phyloP scores from a whole-genome alignment of 2,888 invertebrate genomes.

The Thalpophila matura region DNA sequence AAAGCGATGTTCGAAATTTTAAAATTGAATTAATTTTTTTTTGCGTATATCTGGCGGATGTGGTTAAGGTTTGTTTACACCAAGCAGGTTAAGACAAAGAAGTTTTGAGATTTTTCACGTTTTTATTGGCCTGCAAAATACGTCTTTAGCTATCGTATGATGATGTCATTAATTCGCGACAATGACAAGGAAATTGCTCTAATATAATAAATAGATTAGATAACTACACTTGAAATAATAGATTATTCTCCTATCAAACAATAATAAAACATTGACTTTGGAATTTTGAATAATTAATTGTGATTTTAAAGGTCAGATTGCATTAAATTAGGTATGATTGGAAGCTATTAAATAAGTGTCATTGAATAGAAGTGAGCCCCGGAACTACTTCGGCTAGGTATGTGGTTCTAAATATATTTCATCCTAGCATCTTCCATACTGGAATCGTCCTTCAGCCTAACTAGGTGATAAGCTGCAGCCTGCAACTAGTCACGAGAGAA shows the following conservation, averaged over 20 bases:
- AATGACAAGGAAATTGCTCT: slow-evolving; percentile 8
- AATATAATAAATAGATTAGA: slow-evolving; percentile 34
- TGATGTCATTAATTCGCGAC: slow-evolving; percentile 3
- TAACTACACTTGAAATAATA: slow-evolving; percentile 16
- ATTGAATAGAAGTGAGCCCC: too few species aligned
- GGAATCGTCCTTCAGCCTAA: too few species aligned
- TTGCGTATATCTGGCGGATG: neutral
- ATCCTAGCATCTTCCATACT: too few species aligned
- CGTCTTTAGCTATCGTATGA: neutral
- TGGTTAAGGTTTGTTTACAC: neutral
- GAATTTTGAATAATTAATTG: slow-evolving; percentile 11
- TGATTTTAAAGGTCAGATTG: slow-evolving; percentile 30
- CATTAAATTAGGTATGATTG: neutral
- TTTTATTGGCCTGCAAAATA: slow-evolving; percentile 6
- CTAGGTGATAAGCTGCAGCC: too few species aligned
- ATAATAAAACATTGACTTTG: slow-evolving; percentile 38
- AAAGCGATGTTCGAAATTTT: slow-evolving; percentile 12
- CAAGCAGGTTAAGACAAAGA: too few species aligned
- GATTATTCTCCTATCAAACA: slow-evolving; percentile 26
- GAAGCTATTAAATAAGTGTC: too few species aligned
- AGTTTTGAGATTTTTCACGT: neutral
- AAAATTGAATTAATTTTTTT: neutral
- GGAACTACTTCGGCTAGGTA: too few species aligned
- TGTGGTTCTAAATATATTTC: too few species aligned
- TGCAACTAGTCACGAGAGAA: too few species aligned